phyloP scores from a whole-genome alignment of 1,140 invertebrate species.

The Habropoda laboriosa region DNA sequence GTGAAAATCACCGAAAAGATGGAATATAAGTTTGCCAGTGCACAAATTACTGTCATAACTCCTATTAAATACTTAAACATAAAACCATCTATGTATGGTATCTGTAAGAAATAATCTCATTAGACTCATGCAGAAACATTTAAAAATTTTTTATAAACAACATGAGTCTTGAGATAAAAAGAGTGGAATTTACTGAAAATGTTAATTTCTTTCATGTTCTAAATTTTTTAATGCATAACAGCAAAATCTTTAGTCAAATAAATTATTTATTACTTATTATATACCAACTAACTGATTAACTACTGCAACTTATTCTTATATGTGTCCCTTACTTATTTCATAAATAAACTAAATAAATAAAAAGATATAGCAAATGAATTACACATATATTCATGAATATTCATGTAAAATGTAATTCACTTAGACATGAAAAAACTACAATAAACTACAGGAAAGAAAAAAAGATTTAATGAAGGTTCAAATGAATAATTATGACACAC shows the following conservation, averaged over 20 bases:
- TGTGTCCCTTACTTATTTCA: background rate
- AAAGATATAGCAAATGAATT: conserved; percentile 33
- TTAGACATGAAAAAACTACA: background rate
- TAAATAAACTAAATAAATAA: background rate
- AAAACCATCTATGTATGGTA: conserved; percentile 84
- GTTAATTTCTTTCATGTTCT: background rate
- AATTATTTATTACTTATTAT: background rate
- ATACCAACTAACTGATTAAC: background rate
- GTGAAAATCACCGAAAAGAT: conserved; percentile 91
- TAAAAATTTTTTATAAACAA: conserved; percentile 28
- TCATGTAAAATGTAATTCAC: background rate
- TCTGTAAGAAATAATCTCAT: conserved; percentile 80
- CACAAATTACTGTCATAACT: conserved; percentile 86
- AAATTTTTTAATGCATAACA: background rate
- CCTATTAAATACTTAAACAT: conserved; percentile 89
- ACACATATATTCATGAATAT: background rate
- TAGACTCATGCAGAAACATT: conserved; percentile 57
- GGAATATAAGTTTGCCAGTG: conserved; percentile 86
- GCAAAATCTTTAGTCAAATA: background rate
- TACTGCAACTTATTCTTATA: background rate
- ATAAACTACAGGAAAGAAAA: background rate
- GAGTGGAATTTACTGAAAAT: conserved; percentile 14
- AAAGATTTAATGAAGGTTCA: conserved; percentile 11
- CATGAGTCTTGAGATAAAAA: conserved; percentile 25
- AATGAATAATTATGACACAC: background rate